Evolutionary conservation across 2,113 vertebrate genomes (phyloP).

Genomic region (Plestiodon gilberti): DNA sequence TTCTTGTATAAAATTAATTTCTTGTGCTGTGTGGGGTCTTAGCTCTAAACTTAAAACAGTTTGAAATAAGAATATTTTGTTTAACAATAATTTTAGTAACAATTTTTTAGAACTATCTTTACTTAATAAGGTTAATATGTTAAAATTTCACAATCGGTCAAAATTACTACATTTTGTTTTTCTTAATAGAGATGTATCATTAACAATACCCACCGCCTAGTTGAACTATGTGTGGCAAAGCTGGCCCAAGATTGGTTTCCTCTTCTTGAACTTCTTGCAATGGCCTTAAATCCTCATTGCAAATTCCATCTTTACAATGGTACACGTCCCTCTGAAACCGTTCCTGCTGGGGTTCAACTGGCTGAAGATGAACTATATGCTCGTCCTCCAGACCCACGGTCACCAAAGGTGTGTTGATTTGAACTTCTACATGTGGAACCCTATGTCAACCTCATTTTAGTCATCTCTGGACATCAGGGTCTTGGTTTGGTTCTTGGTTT

Average conservation of each 20-base stretch:
- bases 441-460: not conserved
- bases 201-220: constrained; percentile 98
- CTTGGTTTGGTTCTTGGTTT: not conserved
- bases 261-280: constrained; percentile 98
- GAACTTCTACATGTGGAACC: constrained; percentile 38
- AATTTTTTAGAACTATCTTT: fast-evolving
- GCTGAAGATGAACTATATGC: constrained; percentile 97
- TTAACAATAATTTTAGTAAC: not conserved
- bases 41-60: not conserved
- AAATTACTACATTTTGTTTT: constrained; percentile 30
- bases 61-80: not conserved
- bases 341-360: constrained; percentile 94
- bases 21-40: not conserved
- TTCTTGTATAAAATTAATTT: not conserved
- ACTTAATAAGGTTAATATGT: constrained; percentile 1
- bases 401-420: constrained; percentile 87
- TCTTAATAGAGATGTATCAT: constrained; percentile 95
- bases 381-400: constrained; percentile 96
- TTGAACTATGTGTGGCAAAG: constrained; percentile 98
- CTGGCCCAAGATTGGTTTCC: constrained; percentile 99
- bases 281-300: constrained; percentile 99
- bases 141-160: constrained; percentile 16
- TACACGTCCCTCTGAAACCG: constrained; percentile 97
- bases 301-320: constrained; percentile 99
- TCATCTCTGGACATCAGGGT: not conserved